Base-by-base conservation (phyloP, 2,113 vertebrate genomes). In the Silurus asotus region DNA sequence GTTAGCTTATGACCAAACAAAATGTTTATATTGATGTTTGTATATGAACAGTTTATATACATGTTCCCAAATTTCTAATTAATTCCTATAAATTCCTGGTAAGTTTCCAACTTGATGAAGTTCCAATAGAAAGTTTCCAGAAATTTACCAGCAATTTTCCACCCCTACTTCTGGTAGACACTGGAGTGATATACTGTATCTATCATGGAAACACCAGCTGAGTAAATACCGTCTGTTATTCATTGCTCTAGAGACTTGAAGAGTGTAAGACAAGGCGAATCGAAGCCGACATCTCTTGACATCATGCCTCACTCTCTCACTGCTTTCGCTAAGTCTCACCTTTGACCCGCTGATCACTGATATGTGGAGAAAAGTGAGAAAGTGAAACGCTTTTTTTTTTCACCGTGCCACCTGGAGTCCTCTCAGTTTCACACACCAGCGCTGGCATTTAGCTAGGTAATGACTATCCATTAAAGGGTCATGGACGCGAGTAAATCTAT, bases 271-370 rank as follows among this genome's bases (percentile, higher is more conserved):
- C 7, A 28, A 19, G 25, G 15, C 3, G 17, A 59, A 59, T 0
- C 1, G 28, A 61, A 61, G 28, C 55, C 13, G 13, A n/a, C 51
- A 3, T 8, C 6, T 55, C n/a, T 59, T 45, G 17, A 45, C 56
- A 45, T 79, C 20, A 45, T 59, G 53, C 9, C 53, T 91, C 37
- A 37, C 89, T 89, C 88, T 93, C 62, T 89, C 89, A 55, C 8
- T 37, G 23, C 28, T 61, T 9, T 37, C 5, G 6, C 15, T 80
- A 80, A 59, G 28, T 75, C 51, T 91, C 88, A 93, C 91, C 93
- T 79, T 84, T 92, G 91, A 93, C 92, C 92, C 69, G 58, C 37
- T 37, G 13, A 64, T 87, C 86, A 86, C 88, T 92, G 88, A 92
- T 90, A 92, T 93, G 92, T 87, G 75, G 56, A 89, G 55, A 85